Evolutionary conservation across 2,888 invertebrate species (phyloP).

Genomic region (Parelbella ahira): DNA sequence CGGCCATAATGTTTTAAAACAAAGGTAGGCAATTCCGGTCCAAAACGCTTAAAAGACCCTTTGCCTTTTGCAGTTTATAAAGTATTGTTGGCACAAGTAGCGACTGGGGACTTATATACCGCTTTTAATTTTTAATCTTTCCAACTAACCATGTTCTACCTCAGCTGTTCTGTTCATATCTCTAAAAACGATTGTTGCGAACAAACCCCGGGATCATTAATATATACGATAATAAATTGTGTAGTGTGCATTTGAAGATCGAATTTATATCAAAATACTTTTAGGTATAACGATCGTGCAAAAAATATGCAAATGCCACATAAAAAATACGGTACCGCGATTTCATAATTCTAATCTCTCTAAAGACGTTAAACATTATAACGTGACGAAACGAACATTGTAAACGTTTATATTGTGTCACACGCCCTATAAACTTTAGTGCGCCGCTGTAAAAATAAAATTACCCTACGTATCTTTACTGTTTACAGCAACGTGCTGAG

Average conservation of each 20-base stretch:
- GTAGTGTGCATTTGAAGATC: too few relatives aligned
- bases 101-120: slow-evolving; percentile 16
- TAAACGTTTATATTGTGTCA: slow-evolving; percentile 21
- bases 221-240: too few relatives aligned
- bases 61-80: slow-evolving; percentile 23
- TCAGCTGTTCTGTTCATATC: slow-evolving; percentile 15
- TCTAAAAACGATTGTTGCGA: too few relatives aligned
- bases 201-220: too few relatives aligned
- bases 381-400: slow-evolving; percentile 14
- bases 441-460: slow-evolving; percentile 24
- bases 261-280: too few relatives aligned
- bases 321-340: background rate
- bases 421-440: slow-evolving; percentile 18
- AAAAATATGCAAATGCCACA: too few relatives aligned
- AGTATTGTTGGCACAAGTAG: slow-evolving; percentile 20
- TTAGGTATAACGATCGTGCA: too few relatives aligned
- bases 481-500: slow-evolving; percentile 12
- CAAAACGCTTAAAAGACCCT: slow-evolving; percentile 21
- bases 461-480: slow-evolving; percentile 19
- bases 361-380: slow-evolving; percentile 15
- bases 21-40: slow-evolving; percentile 25
- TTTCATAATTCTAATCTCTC: slow-evolving; percentile 8
- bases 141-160: slow-evolving; percentile 9
- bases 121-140: slow-evolving; percentile 16
- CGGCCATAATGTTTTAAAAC: slow-evolving; percentile 25